A percentile compares a stretch with the other conserved stretches of the same genome.
These are phyloP conservation scores for Pituophis catenifer DNA, from an alignment of 2,113 vertebrate genomes.

Conservation along the genomic window DNA sequence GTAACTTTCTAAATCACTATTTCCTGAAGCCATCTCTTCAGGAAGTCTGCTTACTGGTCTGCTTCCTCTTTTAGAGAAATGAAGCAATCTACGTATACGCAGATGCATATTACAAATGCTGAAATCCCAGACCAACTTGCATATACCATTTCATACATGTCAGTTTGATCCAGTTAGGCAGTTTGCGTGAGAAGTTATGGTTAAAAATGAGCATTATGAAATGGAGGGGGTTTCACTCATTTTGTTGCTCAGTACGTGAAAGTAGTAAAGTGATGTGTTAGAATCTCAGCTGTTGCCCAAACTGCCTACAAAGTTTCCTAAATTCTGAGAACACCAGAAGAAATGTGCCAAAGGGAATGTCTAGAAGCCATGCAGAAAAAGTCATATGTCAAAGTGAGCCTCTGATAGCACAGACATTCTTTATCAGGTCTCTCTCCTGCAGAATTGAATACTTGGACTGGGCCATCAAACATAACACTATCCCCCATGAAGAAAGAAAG, in stretches of 20 bases:
- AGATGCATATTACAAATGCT: background rate
- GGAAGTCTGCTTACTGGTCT: background rate
- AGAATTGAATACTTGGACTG: background rate
- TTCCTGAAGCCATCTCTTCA: constrained; percentile 42
- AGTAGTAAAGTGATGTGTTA: background rate
- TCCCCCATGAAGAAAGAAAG: background rate
- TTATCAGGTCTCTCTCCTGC: background rate
- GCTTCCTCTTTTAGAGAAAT: constrained; percentile 51
- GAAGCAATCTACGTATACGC: background rate
- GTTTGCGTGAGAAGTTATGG: background rate
- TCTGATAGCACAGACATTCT: background rate
- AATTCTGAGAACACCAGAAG: background rate
- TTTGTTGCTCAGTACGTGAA: background rate
- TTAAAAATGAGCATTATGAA: background rate
- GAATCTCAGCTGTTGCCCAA: background rate
- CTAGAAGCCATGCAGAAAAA: background rate
- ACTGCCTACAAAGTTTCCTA: background rate
- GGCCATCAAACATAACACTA: background rate
- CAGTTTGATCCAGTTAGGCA: background rate
- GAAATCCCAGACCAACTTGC: background rate
- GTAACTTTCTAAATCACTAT: constrained; percentile 51
- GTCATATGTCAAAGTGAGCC: background rate
- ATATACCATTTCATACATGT: background rate
- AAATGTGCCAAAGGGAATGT: background rate
- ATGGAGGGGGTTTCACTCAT: background rate